phyloP scores from a whole-genome alignment of 2,113 vertebrate species.

The Plestiodon gilberti region DNA sequence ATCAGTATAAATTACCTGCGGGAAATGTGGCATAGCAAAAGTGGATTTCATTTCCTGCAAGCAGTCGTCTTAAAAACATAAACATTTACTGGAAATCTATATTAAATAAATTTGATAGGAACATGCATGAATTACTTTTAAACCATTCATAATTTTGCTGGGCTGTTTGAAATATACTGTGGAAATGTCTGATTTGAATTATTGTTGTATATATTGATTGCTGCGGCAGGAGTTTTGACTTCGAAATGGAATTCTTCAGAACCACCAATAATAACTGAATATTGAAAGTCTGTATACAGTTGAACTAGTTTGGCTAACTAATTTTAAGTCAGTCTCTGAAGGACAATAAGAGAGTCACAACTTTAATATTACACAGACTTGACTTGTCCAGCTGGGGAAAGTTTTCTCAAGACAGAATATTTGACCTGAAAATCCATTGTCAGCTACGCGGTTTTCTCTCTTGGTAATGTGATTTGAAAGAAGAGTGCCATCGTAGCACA shows the following conservation, averaged over 20 bases:
- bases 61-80: neutral
- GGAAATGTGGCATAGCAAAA: neutral
- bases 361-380: neutral
- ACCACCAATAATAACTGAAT: neutral
- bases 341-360: neutral
- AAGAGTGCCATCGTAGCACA: slow-evolving; percentile 1
- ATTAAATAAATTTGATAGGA: neutral
- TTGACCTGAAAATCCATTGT: slow-evolving; percentile 22
- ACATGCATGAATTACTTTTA: neutral
- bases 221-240: no score
- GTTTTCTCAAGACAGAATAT: slow-evolving; percentile 10
- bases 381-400: neutral
- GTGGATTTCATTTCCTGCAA: neutral
- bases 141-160: neutral
- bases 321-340: neutral
- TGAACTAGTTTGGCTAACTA: neutral
- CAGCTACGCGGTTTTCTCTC: slow-evolving; percentile 1
- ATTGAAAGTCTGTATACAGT: neutral
- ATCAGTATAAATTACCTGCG: neutral
- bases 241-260: neutral
- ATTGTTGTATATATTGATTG: neutral
- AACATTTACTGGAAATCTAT: neutral
- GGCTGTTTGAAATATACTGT: neutral
- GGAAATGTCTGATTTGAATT: neutral
- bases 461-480: slow-evolving; percentile 26